Conservation (phyloP, 2,113 vertebrate species). For the Lasiurus borealis region DNA sequence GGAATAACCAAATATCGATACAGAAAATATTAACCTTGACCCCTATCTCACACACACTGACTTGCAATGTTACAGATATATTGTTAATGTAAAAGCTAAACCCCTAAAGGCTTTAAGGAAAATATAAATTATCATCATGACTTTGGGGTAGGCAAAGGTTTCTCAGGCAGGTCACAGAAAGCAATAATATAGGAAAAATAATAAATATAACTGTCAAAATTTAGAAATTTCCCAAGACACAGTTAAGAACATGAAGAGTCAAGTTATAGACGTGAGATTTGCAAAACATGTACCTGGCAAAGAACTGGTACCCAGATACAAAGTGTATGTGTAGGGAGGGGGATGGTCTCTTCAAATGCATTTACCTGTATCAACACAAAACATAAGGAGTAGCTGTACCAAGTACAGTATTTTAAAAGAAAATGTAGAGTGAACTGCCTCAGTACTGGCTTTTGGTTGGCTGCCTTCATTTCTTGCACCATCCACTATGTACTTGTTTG, state of each 20-base stretch:
- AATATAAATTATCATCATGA: not conserved
- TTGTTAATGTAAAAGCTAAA: not conserved
- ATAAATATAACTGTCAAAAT: not conserved
- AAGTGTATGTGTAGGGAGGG: too few relatives aligned
- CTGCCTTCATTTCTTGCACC: not conserved
- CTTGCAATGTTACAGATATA: not conserved
- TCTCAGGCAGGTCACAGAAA: not conserved
- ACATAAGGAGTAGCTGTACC: not conserved
- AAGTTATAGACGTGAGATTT: not conserved
- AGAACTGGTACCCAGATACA: not conserved
- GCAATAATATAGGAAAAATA: not conserved
- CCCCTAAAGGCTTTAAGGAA: not conserved
- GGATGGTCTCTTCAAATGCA: not conserved
- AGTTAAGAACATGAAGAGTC: conserved; percentile 36
- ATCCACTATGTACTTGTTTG: not conserved
- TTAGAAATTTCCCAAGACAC: not conserved
- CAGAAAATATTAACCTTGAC: not conserved
- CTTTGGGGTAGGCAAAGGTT: not conserved
- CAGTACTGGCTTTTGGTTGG: not conserved
- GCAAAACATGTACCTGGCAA: not conserved
- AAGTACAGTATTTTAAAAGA: not conserved
- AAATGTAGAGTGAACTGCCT: not conserved
- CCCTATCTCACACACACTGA: not conserved
- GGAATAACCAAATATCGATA: not conserved
- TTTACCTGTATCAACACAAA: not conserved